These are phyloP conservation scores for Liolophura sinensis DNA, from an alignment of 1,140 invertebrate genomes.

Conservation along the genomic window DNA sequence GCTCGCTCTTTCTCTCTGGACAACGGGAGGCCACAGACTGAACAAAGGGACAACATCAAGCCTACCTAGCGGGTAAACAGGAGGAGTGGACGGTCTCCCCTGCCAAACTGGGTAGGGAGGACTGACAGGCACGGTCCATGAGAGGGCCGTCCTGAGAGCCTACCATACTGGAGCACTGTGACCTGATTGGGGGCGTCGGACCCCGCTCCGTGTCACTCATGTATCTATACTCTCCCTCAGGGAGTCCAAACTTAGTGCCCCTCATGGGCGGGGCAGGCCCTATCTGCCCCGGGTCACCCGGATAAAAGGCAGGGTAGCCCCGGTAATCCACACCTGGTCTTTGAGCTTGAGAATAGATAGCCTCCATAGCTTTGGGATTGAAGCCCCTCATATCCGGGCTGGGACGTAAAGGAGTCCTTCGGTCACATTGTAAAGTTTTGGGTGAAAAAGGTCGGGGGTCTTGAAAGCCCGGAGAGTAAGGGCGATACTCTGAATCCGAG, in stretches of 20 bases:
- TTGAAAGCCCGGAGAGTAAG: constrained; percentile 36
- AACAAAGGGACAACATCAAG: neutral
- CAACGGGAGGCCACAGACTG: no score
- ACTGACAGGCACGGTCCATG: constrained; percentile 61
- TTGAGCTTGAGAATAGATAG: no score
- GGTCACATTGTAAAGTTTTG: constrained; percentile 20
- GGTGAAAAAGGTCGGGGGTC: constrained; percentile 37
- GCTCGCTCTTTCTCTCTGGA: constrained; percentile 2
- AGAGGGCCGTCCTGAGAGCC: constrained; percentile 30
- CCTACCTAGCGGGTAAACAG: constrained; percentile 35
- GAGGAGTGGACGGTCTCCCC: constrained; percentile 42
- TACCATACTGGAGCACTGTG: constrained; percentile 14
- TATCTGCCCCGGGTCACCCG: constrained; percentile 12
- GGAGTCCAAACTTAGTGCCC: constrained; percentile 5
- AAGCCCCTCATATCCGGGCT: constrained; percentile 1
- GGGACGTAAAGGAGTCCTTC: neutral
- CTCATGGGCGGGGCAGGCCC: constrained; percentile 8
- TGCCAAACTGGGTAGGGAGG: constrained; percentile 59
- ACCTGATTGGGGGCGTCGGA: constrained; percentile 22
- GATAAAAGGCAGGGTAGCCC: no score
- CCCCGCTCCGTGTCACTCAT: constrained; percentile 40
- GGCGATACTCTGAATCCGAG: constrained; percentile 44
- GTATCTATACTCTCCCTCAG: constrained; percentile 17
- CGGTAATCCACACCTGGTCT: no score
- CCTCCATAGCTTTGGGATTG: constrained; percentile 1